phyloP scores from a whole-genome alignment of 2,113 vertebrate genomes.

The Oryzias javanicus region DNA sequence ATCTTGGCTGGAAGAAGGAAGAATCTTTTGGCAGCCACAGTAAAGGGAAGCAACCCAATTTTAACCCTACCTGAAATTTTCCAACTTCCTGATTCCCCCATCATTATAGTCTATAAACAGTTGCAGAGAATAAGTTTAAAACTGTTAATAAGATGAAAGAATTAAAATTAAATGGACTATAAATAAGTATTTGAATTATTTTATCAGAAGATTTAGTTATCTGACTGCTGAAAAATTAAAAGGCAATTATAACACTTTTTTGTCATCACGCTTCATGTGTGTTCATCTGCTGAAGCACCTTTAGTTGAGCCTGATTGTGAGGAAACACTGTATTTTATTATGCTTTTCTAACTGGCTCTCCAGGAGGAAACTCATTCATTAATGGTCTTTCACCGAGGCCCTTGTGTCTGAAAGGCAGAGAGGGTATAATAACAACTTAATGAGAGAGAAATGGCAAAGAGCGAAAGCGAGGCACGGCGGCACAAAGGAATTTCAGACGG shows the following conservation, averaged over 20 bases:
- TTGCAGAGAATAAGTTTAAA: too few species aligned
- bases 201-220: background rate
- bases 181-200: too few species aligned
- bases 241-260: background rate
- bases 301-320: constrained; percentile 1
- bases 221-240: background rate
- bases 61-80: too few species aligned
- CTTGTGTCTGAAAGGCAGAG: constrained; percentile 5
- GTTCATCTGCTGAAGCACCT: background rate
- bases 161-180: too few species aligned
- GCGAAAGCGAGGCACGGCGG: constrained; percentile 1
- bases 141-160: too few species aligned
- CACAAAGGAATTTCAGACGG: constrained; percentile 10
- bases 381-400: constrained; percentile 3
- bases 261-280: background rate
- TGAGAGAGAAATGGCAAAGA: constrained; percentile 30
- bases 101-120: too few species aligned
- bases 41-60: too few species aligned
- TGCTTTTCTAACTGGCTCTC: constrained; percentile 17
- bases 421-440: constrained; percentile 41
- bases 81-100: too few species aligned
- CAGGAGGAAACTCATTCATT: constrained; percentile 23
- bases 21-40: too few species aligned
- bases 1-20: too few species aligned
- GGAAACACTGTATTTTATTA: constrained; percentile 14